phyloP scores from a whole-genome alignment of 1,140 invertebrate species.

The Zaprionus kolodkinae region DNA sequence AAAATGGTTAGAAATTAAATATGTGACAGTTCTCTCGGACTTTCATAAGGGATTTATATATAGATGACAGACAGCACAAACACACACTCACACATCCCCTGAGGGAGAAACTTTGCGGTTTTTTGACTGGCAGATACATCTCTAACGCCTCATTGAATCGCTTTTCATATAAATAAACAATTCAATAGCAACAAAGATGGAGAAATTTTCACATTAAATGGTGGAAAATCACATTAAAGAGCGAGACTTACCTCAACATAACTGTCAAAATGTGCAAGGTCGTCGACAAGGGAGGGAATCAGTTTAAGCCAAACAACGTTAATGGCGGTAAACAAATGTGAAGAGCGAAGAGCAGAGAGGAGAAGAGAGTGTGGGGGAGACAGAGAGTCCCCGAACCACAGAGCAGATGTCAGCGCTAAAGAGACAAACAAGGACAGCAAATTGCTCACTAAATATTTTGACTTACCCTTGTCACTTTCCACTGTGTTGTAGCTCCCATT shows the following conservation, averaged over 20 bases:
- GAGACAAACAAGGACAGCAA: constrained; percentile 25
- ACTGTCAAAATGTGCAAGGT: constrained; percentile 5
- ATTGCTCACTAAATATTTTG: constrained; percentile 46
- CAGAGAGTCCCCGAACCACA: background rate
- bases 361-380: background rate
- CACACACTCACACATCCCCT: constrained; percentile 17
- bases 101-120: constrained; percentile 5
- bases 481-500: constrained; percentile 6
- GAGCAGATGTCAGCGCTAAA: constrained; percentile 29
- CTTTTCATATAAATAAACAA: background rate
- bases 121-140: constrained; percentile 11
- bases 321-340: constrained; percentile 16
- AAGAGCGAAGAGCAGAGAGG: background rate
- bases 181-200: background rate
- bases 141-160: constrained; percentile 25
- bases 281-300: background rate
- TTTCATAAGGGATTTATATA: constrained; percentile 33
- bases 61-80: too few relatives aligned
- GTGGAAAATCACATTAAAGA: constrained; percentile 1
- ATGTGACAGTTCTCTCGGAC: constrained; percentile 3
- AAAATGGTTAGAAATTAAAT: constrained; percentile 4
- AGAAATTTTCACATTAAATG: background rate
- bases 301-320: constrained; percentile 6
- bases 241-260: constrained; percentile 1
- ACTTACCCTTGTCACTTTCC: constrained; percentile 36